These are phyloP conservation scores for Brachionus rotundiformis DNA, from an alignment of 1,140 invertebrate genomes.

Conservation along the genomic window DNA sequence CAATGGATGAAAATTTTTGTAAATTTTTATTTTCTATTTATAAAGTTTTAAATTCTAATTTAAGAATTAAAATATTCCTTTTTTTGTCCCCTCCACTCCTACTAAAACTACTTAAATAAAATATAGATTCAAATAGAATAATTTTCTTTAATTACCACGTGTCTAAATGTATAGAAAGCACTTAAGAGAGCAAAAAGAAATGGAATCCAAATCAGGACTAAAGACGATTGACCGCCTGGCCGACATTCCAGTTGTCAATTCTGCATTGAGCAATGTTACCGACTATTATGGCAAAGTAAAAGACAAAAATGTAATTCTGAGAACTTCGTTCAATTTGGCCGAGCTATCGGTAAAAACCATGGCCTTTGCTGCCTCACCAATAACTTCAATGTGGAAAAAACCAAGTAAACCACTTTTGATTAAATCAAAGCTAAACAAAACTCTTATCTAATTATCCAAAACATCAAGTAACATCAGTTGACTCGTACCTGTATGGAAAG, in stretches of 20 bases:
- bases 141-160: not conserved
- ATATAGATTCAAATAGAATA: no score
- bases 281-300: slow-evolving; percentile 35
- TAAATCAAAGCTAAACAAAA: not conserved
- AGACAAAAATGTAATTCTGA: slow-evolving; percentile 9
- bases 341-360: slow-evolving; percentile 29
- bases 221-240: slow-evolving; percentile 24
- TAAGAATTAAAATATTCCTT: not conserved
- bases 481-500: slow-evolving; percentile 31
- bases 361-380: slow-evolving; percentile 42
- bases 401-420: not conserved
- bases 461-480: slow-evolving; percentile 9
- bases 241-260: slow-evolving; percentile 12
- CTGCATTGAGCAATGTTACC: slow-evolving; percentile 19
- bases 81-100: not conserved
- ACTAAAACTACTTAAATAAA: slow-evolving; percentile 12
- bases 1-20: not conserved
- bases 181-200: slow-evolving; percentile 43
- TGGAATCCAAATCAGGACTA: slow-evolving; percentile 8
- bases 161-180: slow-evolving; percentile 45
- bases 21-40: not conserved
- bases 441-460: not conserved
- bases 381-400: slow-evolving; percentile 29
- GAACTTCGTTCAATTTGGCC: slow-evolving; percentile 38
- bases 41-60: not conserved